These are phyloP conservation scores for Drosophila ohnishii DNA, from an alignment of 1,140 invertebrate species.

Conservation along the genomic window DNA sequence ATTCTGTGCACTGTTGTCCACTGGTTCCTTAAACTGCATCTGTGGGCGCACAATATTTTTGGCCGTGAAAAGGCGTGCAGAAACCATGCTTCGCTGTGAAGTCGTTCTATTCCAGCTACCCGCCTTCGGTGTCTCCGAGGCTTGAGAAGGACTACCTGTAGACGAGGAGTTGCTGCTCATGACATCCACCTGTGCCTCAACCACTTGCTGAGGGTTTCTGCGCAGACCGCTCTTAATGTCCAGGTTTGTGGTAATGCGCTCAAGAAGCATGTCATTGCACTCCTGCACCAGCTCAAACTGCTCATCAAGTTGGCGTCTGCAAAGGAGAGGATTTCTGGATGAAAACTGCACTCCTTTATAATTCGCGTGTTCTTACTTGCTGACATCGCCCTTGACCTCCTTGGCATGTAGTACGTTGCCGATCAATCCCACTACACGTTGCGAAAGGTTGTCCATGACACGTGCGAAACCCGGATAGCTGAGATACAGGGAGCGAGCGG, in stretches of 20 bases:
- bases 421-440: slow-evolving; percentile 84
- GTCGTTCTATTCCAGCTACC: slow-evolving; percentile 76
- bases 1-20: slow-evolving; percentile 90
- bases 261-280: slow-evolving; percentile 91
- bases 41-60: slow-evolving; percentile 93
- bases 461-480: slow-evolving; percentile 88
- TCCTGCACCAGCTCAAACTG: slow-evolving; percentile 90
- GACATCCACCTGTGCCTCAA: slow-evolving; percentile 81
- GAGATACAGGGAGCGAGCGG: slow-evolving; percentile 88
- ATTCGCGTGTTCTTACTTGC: slow-evolving; percentile 46
- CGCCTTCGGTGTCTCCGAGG: slow-evolving; percentile 51
- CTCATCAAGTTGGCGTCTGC: slow-evolving; percentile 86
- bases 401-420: slow-evolving; percentile 85
- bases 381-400: slow-evolving; percentile 86
- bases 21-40: slow-evolving; percentile 91
- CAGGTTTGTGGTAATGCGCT: slow-evolving; percentile 89
- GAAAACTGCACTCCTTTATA: neutral
- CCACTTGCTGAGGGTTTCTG: slow-evolving; percentile 84
- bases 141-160: neutral
- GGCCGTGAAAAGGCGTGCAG: slow-evolving; percentile 86
- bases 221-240: slow-evolving; percentile 87
- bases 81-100: slow-evolving; percentile 41
- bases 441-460: slow-evolving; percentile 85
- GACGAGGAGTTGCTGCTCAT: slow-evolving; percentile 70
- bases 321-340: neutral